Conservation (phyloP, 2,888 invertebrate species). For the Amitus sp. region DNA sequence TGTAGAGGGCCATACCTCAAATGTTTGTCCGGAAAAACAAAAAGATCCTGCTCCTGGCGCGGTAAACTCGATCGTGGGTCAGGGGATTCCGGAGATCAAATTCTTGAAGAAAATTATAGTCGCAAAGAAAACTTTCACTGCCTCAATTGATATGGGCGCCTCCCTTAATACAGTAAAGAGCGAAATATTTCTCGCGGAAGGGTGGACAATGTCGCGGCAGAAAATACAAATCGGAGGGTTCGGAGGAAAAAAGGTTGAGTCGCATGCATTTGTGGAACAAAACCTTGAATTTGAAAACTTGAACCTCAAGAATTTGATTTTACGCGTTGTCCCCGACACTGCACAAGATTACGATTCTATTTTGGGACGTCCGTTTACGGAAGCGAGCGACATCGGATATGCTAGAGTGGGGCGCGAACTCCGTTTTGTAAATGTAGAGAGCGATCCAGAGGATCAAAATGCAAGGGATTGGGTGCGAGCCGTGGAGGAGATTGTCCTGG, state of each 20-base stretch:
- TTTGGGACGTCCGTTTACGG: constrained; percentile 26
- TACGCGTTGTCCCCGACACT: constrained; percentile 18
- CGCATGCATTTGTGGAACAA: constrained; percentile 13
- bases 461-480: too few species aligned
- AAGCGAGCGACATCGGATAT: too few species aligned
- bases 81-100: neutral
- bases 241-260: constrained; percentile 15
- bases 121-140: neutral
- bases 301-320: constrained; percentile 7
- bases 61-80: neutral
- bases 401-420: too few species aligned
- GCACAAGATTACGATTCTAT: constrained; percentile 17
- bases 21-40: too few species aligned
- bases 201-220: neutral
- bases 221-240: constrained; percentile 10
- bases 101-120: constrained; percentile 13
- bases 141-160: constrained; percentile 25
- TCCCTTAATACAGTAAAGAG: constrained; percentile 23
- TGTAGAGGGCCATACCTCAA: too few species aligned
- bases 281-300: constrained; percentile 12
- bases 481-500: too few species aligned
- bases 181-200: constrained; percentile 8
- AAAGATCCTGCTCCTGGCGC: neutral
- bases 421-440: too few species aligned
- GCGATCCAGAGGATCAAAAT: too few species aligned